Base-by-base conservation (phyloP, 23 tunicate genomes). In the Aplidium turbinatum region DNA sequence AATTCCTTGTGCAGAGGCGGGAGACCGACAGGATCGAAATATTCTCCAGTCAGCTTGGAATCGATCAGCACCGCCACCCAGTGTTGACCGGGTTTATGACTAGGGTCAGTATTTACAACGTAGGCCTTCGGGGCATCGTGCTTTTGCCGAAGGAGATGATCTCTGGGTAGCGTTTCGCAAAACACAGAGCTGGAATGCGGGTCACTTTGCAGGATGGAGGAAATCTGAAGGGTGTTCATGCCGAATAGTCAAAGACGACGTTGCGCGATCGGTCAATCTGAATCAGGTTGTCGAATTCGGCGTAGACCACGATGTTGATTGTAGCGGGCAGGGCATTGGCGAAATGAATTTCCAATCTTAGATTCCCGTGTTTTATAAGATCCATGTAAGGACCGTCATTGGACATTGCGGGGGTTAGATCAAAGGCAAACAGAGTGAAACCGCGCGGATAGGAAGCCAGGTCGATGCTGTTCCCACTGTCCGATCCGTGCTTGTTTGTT, bases 381-480 rank as follows among this genome's bases (percentile, higher is more conserved):
- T 68, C 74, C 19, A 68, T 38, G 39, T 28, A 4, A 4, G 25
- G 9, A 13, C 31, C 74, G 24, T 28, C 61, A 30, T 11, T 26
- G 22, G 19, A 6, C 13, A 68, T 20, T 4, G 38, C 33, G 5
- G 61, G 70, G 25, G 70, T 26, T 9, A 63, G 70, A 31, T 63
- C 64, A 68, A 68, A 40, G 26, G 66, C 63, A 23, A 56, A 56
- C 53, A 61, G 35, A 11, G 79, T 34, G 29, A 29, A 74, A 18
- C 73, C 72, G 31, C 60, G 13, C n/a, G 68, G 68, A 20, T 24
- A 77, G 2, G 64, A 57, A 9, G 31, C 51, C 34, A 74, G 22
- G 26, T 47, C 30, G 2, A 77, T 77, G 23, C 32, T 38, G 58
- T 40, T 42, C 2, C 73, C 75, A 21, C 11, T 3, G 38, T 64